Conservation (phyloP, 2,797 vertebrate genomes). For the Acipenser transmontanus region DNA sequence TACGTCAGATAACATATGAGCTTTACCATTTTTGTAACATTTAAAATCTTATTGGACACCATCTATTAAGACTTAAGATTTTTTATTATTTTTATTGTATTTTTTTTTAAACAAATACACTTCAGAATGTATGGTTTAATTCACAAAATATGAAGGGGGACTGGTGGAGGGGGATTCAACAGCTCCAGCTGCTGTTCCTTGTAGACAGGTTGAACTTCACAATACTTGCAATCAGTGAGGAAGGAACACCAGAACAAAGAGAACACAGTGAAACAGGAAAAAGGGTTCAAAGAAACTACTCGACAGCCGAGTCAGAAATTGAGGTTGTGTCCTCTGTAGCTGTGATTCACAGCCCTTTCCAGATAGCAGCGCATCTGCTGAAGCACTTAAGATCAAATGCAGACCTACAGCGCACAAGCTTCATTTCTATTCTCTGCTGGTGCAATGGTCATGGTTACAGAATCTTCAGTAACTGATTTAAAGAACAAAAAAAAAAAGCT, state of each 20-base stretch:
- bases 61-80: too few relatives aligned
- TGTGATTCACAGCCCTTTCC: conserved; percentile 42
- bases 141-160: too few relatives aligned
- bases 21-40: too few relatives aligned
- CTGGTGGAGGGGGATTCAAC: too few relatives aligned
- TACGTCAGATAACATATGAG: too few relatives aligned
- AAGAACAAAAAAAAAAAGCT: not conserved
- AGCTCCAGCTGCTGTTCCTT: too few relatives aligned
- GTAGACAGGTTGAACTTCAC: too few relatives aligned
- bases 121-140: too few relatives aligned
- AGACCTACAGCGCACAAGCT: conserved; percentile 46
- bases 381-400: conserved; percentile 48
- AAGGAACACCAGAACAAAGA: not conserved
- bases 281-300: conserved; percentile 3
- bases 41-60: too few relatives aligned
- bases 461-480: conserved; percentile 38
- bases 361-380: conserved; percentile 47
- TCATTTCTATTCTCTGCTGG: conserved; percentile 42
- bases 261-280: not conserved
- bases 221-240: not conserved
- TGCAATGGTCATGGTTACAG: conserved; percentile 31
- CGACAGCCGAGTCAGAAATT: conserved; percentile 36
- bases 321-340: conserved; percentile 31
- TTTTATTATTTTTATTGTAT: too few relatives aligned
- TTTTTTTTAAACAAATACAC: too few relatives aligned